Conservation (phyloP, 2,797 vertebrate species). For the Harpagifer antarcticus region DNA sequence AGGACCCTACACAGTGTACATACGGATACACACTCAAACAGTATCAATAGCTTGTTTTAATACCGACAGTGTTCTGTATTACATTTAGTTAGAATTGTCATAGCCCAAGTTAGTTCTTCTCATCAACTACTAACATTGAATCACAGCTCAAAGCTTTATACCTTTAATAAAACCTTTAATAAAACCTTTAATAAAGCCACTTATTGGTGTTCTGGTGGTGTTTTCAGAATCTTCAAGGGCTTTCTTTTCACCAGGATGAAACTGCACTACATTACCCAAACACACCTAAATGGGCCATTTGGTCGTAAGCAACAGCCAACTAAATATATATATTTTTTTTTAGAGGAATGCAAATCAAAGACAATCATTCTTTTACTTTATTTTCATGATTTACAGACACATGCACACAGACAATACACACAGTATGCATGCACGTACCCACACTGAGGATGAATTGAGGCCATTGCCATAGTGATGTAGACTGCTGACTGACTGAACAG, state of each 20-base stretch:
- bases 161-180: constrained; percentile 6
- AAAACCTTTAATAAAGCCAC: not conserved
- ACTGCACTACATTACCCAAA: not conserved
- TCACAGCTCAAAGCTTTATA: not conserved
- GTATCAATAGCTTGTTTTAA: constrained; percentile 18
- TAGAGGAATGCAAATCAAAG: not conserved
- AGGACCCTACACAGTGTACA: not conserved
- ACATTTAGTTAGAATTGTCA: not conserved
- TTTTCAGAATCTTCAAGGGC: constrained; percentile 15
- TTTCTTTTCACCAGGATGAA: not conserved
- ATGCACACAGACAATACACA: not conserved
- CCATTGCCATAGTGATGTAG: constrained; percentile 69
- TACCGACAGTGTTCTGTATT: not conserved
- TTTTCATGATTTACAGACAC: not conserved
- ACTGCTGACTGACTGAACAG: constrained; percentile 48
- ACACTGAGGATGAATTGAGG: constrained; percentile 60
- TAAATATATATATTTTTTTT: not conserved
- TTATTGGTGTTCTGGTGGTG: not conserved
- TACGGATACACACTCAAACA: constrained; percentile 3
- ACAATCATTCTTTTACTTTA: not conserved
- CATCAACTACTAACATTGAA: not conserved
- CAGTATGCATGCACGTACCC: not conserved
- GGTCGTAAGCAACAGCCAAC: not conserved
- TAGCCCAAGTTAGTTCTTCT: constrained; percentile 17
- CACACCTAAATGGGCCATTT: not conserved